Conservation (phyloP, 2,888 invertebrate genomes). For the Bimastos eiseni region DNA sequence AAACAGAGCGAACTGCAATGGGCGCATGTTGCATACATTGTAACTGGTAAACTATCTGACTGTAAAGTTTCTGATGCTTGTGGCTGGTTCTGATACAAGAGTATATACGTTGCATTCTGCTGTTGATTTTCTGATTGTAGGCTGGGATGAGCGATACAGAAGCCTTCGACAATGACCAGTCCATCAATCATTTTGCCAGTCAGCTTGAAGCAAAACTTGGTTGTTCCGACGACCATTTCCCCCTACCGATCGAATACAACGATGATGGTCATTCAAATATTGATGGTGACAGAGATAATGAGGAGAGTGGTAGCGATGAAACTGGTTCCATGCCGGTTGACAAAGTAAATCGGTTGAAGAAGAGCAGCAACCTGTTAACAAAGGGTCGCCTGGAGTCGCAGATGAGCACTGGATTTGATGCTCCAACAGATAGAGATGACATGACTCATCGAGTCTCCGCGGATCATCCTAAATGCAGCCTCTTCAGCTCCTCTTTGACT, state of each 20-base stretch:
- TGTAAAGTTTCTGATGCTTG: background rate
- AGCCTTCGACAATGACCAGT: background rate
- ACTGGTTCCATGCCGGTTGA: background rate
- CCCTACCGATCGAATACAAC: background rate
- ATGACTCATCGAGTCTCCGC: background rate
- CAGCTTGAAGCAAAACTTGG: background rate
- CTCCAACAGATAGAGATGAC: background rate
- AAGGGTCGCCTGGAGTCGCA: background rate
- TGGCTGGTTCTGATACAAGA: background rate
- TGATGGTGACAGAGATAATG: background rate
- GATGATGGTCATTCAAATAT: background rate
- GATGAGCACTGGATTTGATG: background rate
- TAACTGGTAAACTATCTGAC: background rate
- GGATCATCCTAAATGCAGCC: background rate
- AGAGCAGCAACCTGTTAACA: background rate
- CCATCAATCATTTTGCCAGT: constrained; percentile 13
- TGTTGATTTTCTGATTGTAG: background rate
- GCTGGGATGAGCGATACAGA: background rate
- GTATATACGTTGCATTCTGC: background rate
- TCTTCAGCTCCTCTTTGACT: background rate
- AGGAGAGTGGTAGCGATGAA: background rate
- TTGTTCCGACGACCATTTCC: background rate
- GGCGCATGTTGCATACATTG: too few relatives aligned
- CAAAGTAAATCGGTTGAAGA: background rate
- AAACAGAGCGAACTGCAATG: too few relatives aligned